phyloP scores from a whole-genome alignment of 2,113 vertebrate species.

The Xenotilapia caudafasciata region DNA sequence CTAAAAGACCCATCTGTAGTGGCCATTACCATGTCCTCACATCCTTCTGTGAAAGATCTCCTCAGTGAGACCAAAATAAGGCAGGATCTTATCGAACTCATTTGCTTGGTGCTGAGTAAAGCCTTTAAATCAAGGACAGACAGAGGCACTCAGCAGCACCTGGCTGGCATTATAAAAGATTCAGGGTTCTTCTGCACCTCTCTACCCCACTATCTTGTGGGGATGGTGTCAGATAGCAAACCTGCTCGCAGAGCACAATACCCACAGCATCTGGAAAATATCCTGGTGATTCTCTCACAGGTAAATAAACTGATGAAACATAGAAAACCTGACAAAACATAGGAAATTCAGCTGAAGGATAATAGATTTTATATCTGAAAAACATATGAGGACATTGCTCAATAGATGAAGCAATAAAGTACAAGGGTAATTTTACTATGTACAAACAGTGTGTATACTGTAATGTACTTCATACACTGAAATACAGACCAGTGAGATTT shows the following conservation, averaged over 20 bases:
- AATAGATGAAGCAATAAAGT: not conserved
- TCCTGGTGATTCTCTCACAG: conserved; percentile 78
- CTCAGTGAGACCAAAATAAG: conserved; percentile 72
- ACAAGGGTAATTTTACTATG: not conserved
- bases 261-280: conserved; percentile 78
- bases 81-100: conserved; percentile 72
- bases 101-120: conserved; percentile 80
- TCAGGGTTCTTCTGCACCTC: conserved; percentile 77
- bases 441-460: not conserved
- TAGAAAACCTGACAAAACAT: not conserved
- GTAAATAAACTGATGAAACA: conserved; percentile 5
- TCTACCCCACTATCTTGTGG: conserved; percentile 76
- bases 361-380: not conserved
- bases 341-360: not conserved
- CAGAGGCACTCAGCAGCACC: conserved; percentile 74
- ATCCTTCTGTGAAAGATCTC: conserved; percentile 64
- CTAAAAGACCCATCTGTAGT: conserved; percentile 79
- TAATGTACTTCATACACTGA: not conserved
- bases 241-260: conserved; percentile 67
- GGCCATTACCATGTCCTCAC: conserved; percentile 78
- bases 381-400: not conserved
- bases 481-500: not conserved
- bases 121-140: conserved; percentile 76
- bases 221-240: conserved; percentile 73
- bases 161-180: conserved; percentile 79